A percentile compares a stretch with the other conserved stretches of the same genome.
Evolutionary conservation across 2,888 invertebrate genomes (phyloP).

Genomic region (Cephonodes hylas): DNA sequence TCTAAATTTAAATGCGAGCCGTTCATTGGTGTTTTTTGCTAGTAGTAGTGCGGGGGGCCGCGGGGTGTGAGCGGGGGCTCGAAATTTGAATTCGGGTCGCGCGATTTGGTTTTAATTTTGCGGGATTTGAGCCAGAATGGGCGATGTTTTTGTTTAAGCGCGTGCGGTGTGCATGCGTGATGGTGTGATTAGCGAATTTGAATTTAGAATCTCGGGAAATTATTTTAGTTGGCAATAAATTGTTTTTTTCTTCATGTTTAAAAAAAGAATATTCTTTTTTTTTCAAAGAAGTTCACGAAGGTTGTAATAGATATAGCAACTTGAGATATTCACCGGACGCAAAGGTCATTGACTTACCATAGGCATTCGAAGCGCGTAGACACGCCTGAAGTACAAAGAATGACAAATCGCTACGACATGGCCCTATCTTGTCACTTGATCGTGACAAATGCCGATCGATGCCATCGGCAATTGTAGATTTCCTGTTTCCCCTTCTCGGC

Average conservation of each 20-base stretch:
- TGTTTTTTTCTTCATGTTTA: neutral
- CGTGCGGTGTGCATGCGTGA: slow-evolving; percentile 42
- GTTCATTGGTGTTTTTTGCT: slow-evolving; percentile 68
- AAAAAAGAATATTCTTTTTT: neutral
- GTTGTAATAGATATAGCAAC: neutral
- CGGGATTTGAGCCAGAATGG: slow-evolving; percentile 43
- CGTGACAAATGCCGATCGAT: neutral
- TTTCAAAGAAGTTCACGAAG: neutral
- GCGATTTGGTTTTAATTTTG: slow-evolving; percentile 78
- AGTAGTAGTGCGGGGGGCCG: slow-evolving; percentile 52
- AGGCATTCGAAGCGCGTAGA: neutral
- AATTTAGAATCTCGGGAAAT: neutral
- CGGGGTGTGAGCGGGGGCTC: slow-evolving; percentile 32
- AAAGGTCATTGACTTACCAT: neutral
- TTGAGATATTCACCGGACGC: neutral
- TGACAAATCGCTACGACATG: no score
- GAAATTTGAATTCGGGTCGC: slow-evolving; percentile 73
- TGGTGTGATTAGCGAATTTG: slow-evolving; percentile 12
- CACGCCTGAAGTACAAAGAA: no score
- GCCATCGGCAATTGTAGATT: neutral
- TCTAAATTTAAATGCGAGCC: slow-evolving; percentile 59
- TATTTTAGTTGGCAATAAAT: no score
- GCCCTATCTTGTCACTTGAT: neutral
- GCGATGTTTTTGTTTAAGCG: slow-evolving; percentile 55
- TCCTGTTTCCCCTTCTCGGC: neutral